A percentile compares a stretch with the other conserved stretches of the same genome.
These are phyloP conservation scores for Pogonophryne albipinna DNA, from an alignment of 2,797 vertebrate species.

Conservation along the genomic window DNA sequence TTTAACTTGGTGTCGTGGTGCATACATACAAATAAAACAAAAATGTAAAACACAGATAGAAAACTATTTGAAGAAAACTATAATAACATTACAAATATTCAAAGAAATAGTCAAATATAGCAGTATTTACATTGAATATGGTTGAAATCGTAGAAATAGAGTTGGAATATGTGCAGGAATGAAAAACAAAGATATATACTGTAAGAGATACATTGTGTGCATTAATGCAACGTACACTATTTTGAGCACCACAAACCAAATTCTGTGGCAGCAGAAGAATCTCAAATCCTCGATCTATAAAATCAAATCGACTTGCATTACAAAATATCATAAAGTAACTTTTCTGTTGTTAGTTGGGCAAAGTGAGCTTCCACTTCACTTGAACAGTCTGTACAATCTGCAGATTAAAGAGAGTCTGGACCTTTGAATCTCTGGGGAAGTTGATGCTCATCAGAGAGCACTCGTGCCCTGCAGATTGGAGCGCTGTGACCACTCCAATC, in stretches of 20 bases:
- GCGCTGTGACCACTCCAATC: constrained; percentile 48
- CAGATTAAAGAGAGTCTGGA: constrained; percentile 43
- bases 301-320: background rate
- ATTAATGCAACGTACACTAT: background rate
- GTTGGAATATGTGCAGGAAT: too few relatives aligned
- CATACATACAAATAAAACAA: too few relatives aligned
- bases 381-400: constrained; percentile 17
- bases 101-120: too few relatives aligned
- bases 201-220: too few relatives aligned
- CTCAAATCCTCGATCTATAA: constrained; percentile 3
- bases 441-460: constrained; percentile 40
- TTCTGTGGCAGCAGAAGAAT: background rate
- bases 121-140: too few relatives aligned
- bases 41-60: too few relatives aligned
- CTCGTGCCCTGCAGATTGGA: constrained; percentile 38
- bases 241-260: constrained; percentile 1
- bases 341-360: constrained; percentile 6
- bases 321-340: background rate
- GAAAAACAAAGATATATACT: too few relatives aligned
- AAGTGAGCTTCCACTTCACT: constrained; percentile 33
- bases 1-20: too few relatives aligned
- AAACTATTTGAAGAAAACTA: too few relatives aligned
- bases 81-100: too few relatives aligned
- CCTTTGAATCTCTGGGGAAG: constrained; percentile 37
- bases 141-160: too few relatives aligned